Percentiles rank a stretch among this genome's conserved stretches.
These are phyloP conservation scores for Dermatophagoides farinae DNA, from an alignment of 1,140 invertebrate genomes.

Conservation along the genomic window DNA sequence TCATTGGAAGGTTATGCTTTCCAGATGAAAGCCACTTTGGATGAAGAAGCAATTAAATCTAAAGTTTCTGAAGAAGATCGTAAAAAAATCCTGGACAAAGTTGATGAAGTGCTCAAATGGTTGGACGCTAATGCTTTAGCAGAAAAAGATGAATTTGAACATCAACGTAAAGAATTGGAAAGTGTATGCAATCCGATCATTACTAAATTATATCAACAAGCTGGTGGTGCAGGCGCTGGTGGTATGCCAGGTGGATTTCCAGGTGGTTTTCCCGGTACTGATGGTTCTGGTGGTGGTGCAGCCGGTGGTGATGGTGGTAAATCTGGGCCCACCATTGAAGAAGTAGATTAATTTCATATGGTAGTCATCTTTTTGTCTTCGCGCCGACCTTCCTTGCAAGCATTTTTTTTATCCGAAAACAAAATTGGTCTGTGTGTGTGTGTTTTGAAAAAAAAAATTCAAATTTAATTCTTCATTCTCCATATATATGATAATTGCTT, in stretches of 20 bases:
- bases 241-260: slow-evolving; percentile 19
- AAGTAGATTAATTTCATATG: slow-evolving; percentile 10
- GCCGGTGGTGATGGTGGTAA: slow-evolving; percentile 1
- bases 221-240: slow-evolving; percentile 25
- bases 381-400: no score
- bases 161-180: slow-evolving; percentile 50
- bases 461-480: no score
- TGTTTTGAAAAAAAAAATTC: no score
- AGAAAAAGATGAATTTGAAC: slow-evolving; percentile 80
- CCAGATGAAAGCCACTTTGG: slow-evolving; percentile 47
- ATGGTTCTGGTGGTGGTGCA: neutral
- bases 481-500: no score
- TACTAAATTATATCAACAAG: slow-evolving; percentile 29
- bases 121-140: slow-evolving; percentile 64
- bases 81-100: slow-evolving; percentile 65
- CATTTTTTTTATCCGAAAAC: no score
- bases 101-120: slow-evolving; percentile 81
- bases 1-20: slow-evolving; percentile 35
- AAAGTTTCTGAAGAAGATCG: slow-evolving; percentile 61
- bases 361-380: neutral
- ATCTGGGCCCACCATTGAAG: slow-evolving; percentile 14
- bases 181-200: slow-evolving; percentile 29
- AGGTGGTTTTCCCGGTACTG: neutral
- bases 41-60: slow-evolving; percentile 33
- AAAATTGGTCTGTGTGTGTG: no score